phyloP scores from a whole-genome alignment of 2,888 invertebrate species.

The Andrena flavipes region DNA sequence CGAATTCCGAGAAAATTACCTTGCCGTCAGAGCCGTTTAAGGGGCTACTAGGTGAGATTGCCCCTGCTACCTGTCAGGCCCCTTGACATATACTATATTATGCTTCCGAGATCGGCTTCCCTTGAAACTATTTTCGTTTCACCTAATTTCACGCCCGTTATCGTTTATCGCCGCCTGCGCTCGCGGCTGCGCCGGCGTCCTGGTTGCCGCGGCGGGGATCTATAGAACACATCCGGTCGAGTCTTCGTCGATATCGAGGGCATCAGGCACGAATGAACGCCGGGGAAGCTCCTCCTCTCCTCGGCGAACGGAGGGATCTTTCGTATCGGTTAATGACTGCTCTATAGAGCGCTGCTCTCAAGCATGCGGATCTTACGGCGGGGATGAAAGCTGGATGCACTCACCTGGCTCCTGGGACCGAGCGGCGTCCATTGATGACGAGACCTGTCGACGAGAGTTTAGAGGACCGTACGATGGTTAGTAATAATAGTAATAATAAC shows the following conservation, averaged over 20 bases:
- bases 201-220: neutral
- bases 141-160: conserved; percentile 59
- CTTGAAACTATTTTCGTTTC: conserved; percentile 76
- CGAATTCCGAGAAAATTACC: conserved; percentile 84
- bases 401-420: neutral
- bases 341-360: neutral
- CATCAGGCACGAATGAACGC: neutral
- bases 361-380: neutral
- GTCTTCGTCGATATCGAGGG: conserved; percentile 36
- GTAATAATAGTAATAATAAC: conserved; percentile 75
- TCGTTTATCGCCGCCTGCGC: conserved; percentile 33
- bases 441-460: neutral
- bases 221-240: neutral
- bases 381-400: neutral
- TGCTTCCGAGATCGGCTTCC: conserved; percentile 77
- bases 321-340: conserved; percentile 8
- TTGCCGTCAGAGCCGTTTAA: conserved; percentile 83
- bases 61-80: conserved; percentile 80
- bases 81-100: conserved; percentile 79
- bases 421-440: neutral
- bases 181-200: conserved; percentile 13
- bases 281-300: neutral
- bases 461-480: conserved; percentile 33
- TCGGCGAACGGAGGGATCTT: neutral
- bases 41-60: conserved; percentile 83